These are phyloP conservation scores for Eurosta solidaginis DNA, from an alignment of 1,140 invertebrate species.

Conservation along the genomic window DNA sequence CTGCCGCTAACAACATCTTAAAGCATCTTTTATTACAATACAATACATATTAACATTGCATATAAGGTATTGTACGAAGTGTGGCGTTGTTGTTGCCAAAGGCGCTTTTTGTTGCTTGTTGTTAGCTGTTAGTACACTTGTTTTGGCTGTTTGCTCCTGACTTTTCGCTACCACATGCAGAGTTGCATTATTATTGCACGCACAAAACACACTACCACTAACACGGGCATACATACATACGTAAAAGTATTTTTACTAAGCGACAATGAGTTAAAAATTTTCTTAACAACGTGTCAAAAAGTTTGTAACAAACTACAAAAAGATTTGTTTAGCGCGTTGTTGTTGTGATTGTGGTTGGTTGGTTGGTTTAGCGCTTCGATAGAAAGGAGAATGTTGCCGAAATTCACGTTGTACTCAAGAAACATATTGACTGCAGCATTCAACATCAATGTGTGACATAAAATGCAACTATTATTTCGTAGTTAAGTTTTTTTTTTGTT, in stretches of 20 bases:
- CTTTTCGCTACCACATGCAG: slow-evolving; percentile 9
- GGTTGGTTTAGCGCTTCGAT: background rate
- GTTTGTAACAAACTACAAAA: slow-evolving; percentile 8
- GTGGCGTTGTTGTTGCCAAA: slow-evolving; percentile 2
- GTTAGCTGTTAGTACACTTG: background rate
- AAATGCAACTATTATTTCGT: slow-evolving; percentile 2
- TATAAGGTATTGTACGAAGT: background rate
- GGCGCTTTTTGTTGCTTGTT: background rate
- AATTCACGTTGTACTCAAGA: background rate
- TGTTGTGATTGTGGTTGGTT: background rate
- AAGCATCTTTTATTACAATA: background rate
- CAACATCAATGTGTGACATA: background rate
- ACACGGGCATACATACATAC: background rate
- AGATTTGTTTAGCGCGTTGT: slow-evolving; percentile 16
- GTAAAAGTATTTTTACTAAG: background rate
- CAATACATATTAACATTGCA: background rate
- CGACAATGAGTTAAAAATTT: slow-evolving; percentile 19
- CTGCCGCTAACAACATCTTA: background rate
- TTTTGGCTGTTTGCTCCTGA: background rate
- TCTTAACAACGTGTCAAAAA: slow-evolving; percentile 26
- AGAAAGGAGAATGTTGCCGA: background rate
- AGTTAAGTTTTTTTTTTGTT: background rate
- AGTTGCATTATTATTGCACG: slow-evolving; percentile 15
- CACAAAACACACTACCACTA: background rate
- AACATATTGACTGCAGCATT: background rate